Conservation (phyloP, 2,888 invertebrate species). For the Oscheius sp. region DNA sequence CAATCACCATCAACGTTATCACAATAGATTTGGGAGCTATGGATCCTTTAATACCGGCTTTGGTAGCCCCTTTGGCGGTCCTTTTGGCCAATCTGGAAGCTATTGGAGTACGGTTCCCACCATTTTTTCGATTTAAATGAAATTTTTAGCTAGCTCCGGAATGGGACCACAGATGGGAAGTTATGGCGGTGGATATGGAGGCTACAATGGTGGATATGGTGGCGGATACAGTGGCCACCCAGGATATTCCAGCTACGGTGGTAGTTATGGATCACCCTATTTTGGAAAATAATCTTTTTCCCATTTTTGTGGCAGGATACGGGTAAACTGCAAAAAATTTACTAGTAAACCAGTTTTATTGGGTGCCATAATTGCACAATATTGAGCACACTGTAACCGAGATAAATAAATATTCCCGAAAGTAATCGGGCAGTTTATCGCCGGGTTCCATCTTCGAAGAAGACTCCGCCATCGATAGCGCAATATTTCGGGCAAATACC, state of each 20-base stretch:
- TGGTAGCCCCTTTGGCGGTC: not conserved
- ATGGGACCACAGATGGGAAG: conserved; percentile 1
- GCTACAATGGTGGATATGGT: not conserved
- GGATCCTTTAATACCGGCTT: conserved; percentile 23
- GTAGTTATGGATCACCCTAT: not conserved
- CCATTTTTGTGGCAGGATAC: not conserved
- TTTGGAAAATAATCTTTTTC: not conserved
- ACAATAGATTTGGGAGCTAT: conserved; percentile 13
- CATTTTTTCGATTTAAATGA: not conserved
- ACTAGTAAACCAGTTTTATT: conserved; percentile 30
- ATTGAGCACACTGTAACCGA: conserved; percentile 26
- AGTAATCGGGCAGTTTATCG: conserved; percentile 45
- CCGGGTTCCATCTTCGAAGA: conserved; percentile 72
- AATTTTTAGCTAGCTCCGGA: not conserved
- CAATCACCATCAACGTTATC: conserved; percentile 23
- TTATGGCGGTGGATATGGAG: conserved; percentile 11
- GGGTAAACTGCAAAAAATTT: not conserved
- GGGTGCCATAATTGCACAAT: conserved; percentile 30
- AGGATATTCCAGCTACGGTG: not conserved
- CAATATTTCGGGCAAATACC: conserved; percentile 65
- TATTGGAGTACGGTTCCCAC: conserved; percentile 2
- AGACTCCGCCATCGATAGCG: conserved; percentile 66
- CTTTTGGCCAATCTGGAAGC: not conserved
- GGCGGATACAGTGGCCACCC: not conserved
- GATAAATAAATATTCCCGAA: not conserved